Base-by-base conservation (phyloP, 1,140 invertebrate genomes). In the Subanguina moxae region DNA sequence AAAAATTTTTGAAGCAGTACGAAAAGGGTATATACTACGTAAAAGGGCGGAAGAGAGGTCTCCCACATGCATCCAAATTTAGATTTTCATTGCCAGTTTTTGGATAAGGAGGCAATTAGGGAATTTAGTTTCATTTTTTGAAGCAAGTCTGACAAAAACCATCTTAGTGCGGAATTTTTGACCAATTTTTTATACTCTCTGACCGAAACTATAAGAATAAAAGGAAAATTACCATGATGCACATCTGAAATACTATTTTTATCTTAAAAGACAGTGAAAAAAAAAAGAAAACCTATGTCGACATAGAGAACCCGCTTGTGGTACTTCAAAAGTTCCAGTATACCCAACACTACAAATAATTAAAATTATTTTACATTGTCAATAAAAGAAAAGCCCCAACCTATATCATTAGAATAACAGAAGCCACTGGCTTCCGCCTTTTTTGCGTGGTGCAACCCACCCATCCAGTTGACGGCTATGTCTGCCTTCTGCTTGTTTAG, bases 391-490 rank as follows among this genome's bases (percentile, higher is more conserved):
- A 52, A 21, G 1, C 3, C 15, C 23, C 48, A 52, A 38, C 32
- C 93, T 80, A 96, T 96, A 76, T 96, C 93, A 83, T 96, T 96
- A 0, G 96, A 92, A 83, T 97, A 96, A 82, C 93, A 97, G 83
- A 97, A 97, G 1, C 93, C 93, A 28, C 91, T 94, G 1, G 93
- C 93, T 52, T 75, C 92, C 19, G 91, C 94, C 85, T 97, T 97
- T 82, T 97, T 96, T 0, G 94, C 94, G 82, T 97, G 94, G 86
- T 97, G 94, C 23, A 97, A 86, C n/a, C 94, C 94, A 68, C 94
- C 94, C 71, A 93, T 93, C 94, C 94, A 97, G 83, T 97, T 97
- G 48, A 97, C 92, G 72, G 93, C 95, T 79, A 97, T 97, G 85
- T 97, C 94, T 27, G 93, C 91, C 15, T 92, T 91, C 86, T 95